Evolutionary conservation across 2,797 vertebrate species (phyloP).

Genomic region (Sebastolobus alascanus): DNA sequence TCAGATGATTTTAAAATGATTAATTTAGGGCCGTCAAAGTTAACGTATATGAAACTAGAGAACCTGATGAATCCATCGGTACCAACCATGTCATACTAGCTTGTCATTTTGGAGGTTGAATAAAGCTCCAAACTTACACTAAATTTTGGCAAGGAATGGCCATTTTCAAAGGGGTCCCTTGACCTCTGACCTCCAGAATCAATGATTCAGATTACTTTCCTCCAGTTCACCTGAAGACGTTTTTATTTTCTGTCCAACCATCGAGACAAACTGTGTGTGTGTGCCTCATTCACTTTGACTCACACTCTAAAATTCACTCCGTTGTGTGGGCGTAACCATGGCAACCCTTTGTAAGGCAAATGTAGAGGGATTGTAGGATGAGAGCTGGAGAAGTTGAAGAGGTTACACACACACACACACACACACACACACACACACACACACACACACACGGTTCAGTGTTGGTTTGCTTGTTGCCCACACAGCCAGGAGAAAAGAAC

Average conservation of each 20-base stretch:
- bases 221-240: slow-evolving; percentile 6
- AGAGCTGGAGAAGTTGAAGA: slow-evolving; percentile 54
- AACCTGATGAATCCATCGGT: too few species aligned
- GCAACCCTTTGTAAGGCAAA: slow-evolving; percentile 72
- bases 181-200: too few species aligned
- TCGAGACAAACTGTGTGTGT: slow-evolving; percentile 16
- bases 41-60: too few species aligned
- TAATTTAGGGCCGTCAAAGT: too few species aligned
- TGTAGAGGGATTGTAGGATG: slow-evolving; percentile 51
- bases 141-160: too few species aligned
- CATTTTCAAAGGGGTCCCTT: too few species aligned
- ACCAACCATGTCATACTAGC: too few species aligned
- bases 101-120: too few species aligned
- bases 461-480: slow-evolving; percentile 14
- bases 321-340: slow-evolving; percentile 76
- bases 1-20: too few species aligned
- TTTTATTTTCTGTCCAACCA: not conserved
- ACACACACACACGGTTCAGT: not conserved
- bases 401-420: slow-evolving; percentile 32
- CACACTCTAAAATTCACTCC: slow-evolving; percentile 37
- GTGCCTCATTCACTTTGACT: slow-evolving; percentile 19
- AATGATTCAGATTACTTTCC: rapidly evolving
- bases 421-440: not conserved
- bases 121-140: too few species aligned
- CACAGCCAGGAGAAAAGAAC: slow-evolving; percentile 40